phyloP scores from a whole-genome alignment of 1,140 invertebrate genomes.

The Drosophila truncata region DNA sequence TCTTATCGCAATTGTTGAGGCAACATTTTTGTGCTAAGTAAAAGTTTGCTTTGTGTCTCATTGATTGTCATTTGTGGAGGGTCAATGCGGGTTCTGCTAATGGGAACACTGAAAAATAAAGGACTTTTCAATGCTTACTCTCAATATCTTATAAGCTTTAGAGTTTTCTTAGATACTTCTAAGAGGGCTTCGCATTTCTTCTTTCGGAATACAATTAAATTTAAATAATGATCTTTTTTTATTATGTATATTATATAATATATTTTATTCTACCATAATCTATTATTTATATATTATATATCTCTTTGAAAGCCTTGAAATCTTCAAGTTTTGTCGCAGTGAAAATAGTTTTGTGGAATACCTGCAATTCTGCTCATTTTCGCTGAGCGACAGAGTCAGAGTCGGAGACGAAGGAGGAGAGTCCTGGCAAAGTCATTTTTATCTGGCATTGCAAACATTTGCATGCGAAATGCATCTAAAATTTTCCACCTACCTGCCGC shows the following conservation, averaged over 20 bases:
- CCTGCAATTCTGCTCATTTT: conserved; percentile 36
- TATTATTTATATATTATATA: not conserved
- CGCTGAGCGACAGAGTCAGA: conserved; percentile 11
- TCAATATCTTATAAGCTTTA: not conserved
- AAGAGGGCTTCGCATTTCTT: too few relatives aligned
- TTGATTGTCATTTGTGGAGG: conserved; percentile 44
- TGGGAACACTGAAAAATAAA: conserved; percentile 15
- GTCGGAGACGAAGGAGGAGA: not conserved
- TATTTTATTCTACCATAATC: too few relatives aligned
- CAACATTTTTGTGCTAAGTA: conserved; percentile 8
- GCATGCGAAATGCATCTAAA: conserved; percentile 78
- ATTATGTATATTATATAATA: too few relatives aligned
- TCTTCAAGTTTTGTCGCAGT: conserved; percentile 19
- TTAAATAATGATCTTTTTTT: too few relatives aligned
- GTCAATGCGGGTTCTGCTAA: conserved; percentile 49
- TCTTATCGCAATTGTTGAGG: conserved; percentile 40
- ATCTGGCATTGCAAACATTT: conserved; percentile 76
- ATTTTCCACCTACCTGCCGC: conserved; percentile 52
- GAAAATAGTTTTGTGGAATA: conserved; percentile 45
- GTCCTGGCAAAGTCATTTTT: conserved; percentile 64
- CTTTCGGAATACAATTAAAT: too few relatives aligned
- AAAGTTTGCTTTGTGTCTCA: conserved; percentile 45
- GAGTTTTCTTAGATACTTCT: too few relatives aligned
- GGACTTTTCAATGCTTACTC: not conserved
- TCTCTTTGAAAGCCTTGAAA: conserved; percentile 2